Percentiles rank a stretch among this genome's conserved stretches.
Evolutionary conservation across 2,797 vertebrate genomes (phyloP).

Genomic region (Sibirionetta formosa): DNA sequence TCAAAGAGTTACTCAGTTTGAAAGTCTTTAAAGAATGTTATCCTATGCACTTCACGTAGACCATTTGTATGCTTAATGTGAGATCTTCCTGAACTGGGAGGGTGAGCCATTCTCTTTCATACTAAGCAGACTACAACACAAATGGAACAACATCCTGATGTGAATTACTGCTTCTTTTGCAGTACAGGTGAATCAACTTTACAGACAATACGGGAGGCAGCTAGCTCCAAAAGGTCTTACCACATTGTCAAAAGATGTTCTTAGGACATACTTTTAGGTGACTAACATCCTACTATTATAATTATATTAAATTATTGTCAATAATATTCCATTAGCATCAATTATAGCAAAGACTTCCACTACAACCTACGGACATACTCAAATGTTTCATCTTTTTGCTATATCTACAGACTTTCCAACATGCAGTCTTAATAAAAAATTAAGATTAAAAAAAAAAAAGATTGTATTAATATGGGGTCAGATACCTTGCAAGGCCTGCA

Average conservation of each 20-base stretch:
- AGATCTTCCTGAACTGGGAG: background rate
- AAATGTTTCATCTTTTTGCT: background rate
- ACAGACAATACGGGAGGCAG: background rate
- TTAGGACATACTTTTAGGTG: background rate
- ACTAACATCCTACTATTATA: background rate
- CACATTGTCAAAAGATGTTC: background rate
- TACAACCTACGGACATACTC: background rate
- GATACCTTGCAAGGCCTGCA: background rate
- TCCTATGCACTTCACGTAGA: background rate
- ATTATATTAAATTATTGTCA: background rate
- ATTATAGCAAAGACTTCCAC: background rate
- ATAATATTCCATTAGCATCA: background rate
- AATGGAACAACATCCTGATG: background rate
- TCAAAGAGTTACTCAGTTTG: background rate
- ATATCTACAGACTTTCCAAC: background rate
- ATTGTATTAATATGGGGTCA: background rate
- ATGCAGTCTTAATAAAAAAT: background rate
- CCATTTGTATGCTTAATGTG: background rate
- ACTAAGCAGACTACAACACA: background rate
- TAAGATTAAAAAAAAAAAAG: background rate
- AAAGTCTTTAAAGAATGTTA: background rate
- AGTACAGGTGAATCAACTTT: background rate
- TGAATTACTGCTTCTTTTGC: background rate
- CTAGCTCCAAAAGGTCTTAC: background rate
- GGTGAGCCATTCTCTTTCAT: background rate